Evolutionary conservation across 1,140 invertebrate genomes (phyloP), one percentile per base, ranked within the genome.

Genomic region (Achroia grisella): DNA sequence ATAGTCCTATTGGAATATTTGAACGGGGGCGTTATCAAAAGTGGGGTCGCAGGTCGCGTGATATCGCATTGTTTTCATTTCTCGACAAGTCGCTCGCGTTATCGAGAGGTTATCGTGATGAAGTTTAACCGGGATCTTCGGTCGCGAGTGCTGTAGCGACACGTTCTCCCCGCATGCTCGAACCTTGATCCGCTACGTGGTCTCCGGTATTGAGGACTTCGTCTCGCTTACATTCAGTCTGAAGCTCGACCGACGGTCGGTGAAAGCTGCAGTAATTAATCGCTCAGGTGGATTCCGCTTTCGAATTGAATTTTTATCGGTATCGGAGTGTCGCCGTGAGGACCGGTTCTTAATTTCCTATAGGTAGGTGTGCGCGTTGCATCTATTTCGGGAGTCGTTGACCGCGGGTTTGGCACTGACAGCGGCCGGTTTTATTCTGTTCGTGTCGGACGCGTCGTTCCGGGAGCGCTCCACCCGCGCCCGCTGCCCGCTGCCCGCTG

Each of bases 331-430:
- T 66, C 67, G 65, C 64, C 58, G 59, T 33, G 63, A 52, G 61
- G 74, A 80, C 76, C 74, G 79, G 79, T 83, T 82, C 71, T 73
- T 62, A 61, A 68, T 69, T 65, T 72, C 62, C 60, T 72, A 67
- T 71, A 71, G 75, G 74, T 76, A 71, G 75, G 74, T 76, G 71
- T 62, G 69, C 64, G 65, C 64, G 72, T 53, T 65, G 75, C 75
- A 72, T 77, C 77, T 81, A 81, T 81, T 83, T 83, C 72, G 79
- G 76, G 74, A 80, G 79, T 80, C 79, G 75, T 71, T 80, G 79
- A 83, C 79, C 79, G 79, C 70, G 60, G 56, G 67, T 63, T 72
- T 71, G 71, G 74, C 74, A 71, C 64, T 63, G 48, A 37, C 37
- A 52, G 51, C 56, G 59, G 62, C 62, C 59, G 62, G 65, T 70